These are phyloP conservation scores for Timandra comae DNA, from an alignment of 2,888 invertebrate species.

Conservation along the genomic window DNA sequence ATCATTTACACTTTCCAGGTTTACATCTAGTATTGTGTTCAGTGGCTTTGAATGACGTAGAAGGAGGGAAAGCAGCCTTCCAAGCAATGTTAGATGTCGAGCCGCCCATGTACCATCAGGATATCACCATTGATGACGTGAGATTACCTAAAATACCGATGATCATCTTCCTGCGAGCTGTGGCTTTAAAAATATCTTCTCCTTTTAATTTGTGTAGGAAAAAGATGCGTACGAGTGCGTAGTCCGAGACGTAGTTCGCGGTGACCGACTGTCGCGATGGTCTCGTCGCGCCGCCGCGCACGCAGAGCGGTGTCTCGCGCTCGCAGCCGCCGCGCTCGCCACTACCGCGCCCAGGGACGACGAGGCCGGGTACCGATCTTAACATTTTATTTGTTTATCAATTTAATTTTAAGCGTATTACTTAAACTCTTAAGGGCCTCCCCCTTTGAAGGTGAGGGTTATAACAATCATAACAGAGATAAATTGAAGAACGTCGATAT, in stretches of 20 bases:
- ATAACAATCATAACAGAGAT: too few species aligned
- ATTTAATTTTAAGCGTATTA: too few species aligned
- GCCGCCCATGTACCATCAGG: constrained; percentile 62
- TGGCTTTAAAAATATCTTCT: too few species aligned
- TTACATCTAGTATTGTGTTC: constrained; percentile 93
- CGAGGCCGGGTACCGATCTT: constrained; percentile 49
- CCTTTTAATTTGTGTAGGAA: too few species aligned
- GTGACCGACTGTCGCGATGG: constrained; percentile 64
- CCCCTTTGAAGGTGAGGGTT: too few species aligned
- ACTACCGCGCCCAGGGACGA: constrained; percentile 44
- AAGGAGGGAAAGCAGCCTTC: constrained; percentile 95
- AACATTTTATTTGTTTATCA: too few species aligned
- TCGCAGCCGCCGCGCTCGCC: constrained; percentile 64
- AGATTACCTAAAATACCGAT: too few species aligned
- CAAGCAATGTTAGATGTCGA: constrained; percentile 92
- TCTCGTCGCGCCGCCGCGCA: constrained; percentile 57
- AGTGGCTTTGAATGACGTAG: constrained; percentile 92
- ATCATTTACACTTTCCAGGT: too few species aligned
- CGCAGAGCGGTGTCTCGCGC: constrained; percentile 66
- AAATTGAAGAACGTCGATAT: too few species aligned
- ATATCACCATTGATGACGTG: constrained; percentile 64
- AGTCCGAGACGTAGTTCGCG: constrained; percentile 64
- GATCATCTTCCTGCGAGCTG: too few species aligned
- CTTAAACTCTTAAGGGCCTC: too few species aligned
- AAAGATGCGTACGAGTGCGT: constrained; percentile 64